Conservation (phyloP, 2,113 vertebrate species). For the Sapayoa aenigma region DNA sequence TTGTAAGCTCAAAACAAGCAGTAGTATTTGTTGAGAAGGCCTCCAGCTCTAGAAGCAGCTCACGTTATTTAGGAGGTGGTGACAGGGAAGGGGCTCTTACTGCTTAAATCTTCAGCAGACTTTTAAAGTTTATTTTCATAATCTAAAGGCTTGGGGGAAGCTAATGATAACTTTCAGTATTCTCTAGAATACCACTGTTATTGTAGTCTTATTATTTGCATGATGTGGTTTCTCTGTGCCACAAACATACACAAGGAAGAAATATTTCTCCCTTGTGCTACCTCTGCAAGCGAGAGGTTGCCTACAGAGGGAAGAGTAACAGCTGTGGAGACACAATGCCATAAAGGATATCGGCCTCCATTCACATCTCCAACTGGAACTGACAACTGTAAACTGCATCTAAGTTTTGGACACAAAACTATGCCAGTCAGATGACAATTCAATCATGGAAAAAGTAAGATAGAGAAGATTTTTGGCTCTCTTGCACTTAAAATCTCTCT, state of each 20-base stretch:
- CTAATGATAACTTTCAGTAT: background rate
- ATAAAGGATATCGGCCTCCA: background rate
- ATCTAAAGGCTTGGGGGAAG: background rate
- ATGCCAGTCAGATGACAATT: background rate
- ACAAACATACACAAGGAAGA: background rate
- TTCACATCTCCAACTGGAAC: background rate
- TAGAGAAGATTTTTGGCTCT: background rate
- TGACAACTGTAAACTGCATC: background rate
- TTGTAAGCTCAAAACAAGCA: background rate
- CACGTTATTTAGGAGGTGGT: rapidly evolving
- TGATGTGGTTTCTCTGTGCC: background rate
- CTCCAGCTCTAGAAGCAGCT: background rate
- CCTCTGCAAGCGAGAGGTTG: background rate
- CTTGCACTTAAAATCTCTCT: background rate
- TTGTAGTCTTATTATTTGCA: background rate
- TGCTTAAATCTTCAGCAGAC: background rate
- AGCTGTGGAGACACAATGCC: background rate
- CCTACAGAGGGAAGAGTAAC: background rate
- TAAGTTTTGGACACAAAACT: background rate
- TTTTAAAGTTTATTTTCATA: background rate
- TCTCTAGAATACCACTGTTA: background rate
- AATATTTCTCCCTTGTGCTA: background rate
- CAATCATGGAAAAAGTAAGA: background rate
- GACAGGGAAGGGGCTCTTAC: background rate
- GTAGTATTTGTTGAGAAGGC: background rate